Percentiles rank a stretch among this genome's conserved stretches.
phyloP scores from a whole-genome alignment of 1,140 invertebrate species.

The Penaeus vannamei region DNA sequence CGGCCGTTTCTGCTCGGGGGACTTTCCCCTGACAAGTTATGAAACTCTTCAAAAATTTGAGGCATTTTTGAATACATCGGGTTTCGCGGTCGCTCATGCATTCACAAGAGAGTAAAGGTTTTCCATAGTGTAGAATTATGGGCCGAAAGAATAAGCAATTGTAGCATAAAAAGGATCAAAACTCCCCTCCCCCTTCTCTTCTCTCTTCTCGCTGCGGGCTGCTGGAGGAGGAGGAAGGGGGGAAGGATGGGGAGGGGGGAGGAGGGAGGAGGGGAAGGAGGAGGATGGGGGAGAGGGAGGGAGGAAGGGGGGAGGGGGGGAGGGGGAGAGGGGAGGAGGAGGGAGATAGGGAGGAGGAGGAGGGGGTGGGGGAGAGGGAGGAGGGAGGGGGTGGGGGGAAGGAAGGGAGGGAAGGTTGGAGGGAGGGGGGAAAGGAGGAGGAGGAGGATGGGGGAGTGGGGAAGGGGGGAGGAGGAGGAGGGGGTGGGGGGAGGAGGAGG shows the following conservation, averaged over 20 bases:
- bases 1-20: conserved; percentile 43
- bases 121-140: conserved; percentile 50
- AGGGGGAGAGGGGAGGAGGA: too few relatives aligned
- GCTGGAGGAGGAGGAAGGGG: not conserved
- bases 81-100: conserved; percentile 32
- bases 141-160: conserved; percentile 40
- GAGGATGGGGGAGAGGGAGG: not conserved
- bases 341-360: not conserved
- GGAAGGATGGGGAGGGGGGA: not conserved
- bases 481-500: not conserved
- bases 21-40: conserved; percentile 50
- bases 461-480: not conserved
- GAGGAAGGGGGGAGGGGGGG: not conserved
- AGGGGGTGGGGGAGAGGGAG: not conserved
- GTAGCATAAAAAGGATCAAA: not conserved
- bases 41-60: conserved; percentile 56
- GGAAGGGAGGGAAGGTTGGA: not conserved
- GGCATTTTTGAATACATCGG: conserved; percentile 58
- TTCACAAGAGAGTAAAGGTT: conserved; percentile 51
- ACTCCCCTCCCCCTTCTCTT: not conserved
- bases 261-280: not conserved
- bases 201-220: not conserved
- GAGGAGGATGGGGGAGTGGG: not conserved
- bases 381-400: not conserved
- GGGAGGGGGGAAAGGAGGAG: not conserved